A percentile compares a stretch with the other conserved stretches of the same genome.
These are phyloP conservation scores for Carassius carassius DNA, from an alignment of 2,113 vertebrate species.

Conservation along the genomic window DNA sequence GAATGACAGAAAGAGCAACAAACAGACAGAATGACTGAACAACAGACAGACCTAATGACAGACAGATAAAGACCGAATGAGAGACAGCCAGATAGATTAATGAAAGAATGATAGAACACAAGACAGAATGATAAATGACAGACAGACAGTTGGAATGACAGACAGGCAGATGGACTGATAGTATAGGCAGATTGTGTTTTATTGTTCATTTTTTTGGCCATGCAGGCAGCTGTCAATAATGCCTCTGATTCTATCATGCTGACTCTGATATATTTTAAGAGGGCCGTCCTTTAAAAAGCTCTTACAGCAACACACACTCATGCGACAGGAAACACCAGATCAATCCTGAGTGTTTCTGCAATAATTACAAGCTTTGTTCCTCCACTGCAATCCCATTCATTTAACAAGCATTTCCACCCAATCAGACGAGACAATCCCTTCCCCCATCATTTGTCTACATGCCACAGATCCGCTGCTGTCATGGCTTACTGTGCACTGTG, in stretches of 20 bases:
- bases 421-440: conserved; percentile 1
- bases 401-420: conserved; percentile 11
- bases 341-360: not conserved
- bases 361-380: conserved; percentile 15
- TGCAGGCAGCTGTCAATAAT: not conserved
- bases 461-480: conserved; percentile 4
- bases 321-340: not conserved
- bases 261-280: not conserved
- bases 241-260: not conserved
- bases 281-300: not conserved
- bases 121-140: not conserved
- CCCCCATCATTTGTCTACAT: conserved; percentile 3
- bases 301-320: not conserved
- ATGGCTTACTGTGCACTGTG: conserved; percentile 26
- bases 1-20: no score
- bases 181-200: not conserved
- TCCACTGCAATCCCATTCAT: not conserved
- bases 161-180: not conserved
- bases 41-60: not conserved
- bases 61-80: not conserved
- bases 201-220: not conserved
- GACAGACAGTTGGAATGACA: not conserved
- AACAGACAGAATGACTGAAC: no score
- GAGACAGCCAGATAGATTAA: no score
- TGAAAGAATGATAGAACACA: not conserved